Conservation (phyloP, 2,888 invertebrate species). For the Melolontha melolontha region DNA sequence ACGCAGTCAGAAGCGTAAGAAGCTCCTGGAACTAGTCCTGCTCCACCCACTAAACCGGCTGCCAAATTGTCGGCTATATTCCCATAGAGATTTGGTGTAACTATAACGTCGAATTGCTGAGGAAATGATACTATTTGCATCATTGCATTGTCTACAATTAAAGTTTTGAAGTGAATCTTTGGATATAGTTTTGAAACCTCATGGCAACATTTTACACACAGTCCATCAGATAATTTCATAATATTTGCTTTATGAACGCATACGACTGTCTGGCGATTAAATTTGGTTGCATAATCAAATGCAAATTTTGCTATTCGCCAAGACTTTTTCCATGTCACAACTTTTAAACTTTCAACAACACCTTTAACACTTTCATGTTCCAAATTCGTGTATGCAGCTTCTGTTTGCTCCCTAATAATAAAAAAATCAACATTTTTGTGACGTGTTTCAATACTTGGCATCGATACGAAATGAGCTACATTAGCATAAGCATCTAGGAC, state of each 20-base stretch:
- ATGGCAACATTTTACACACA: conserved; percentile 86
- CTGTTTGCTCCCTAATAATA: conserved; percentile 94
- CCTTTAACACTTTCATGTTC: conserved; percentile 90
- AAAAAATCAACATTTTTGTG: conserved; percentile 91
- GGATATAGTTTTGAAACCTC: conserved; percentile 87
- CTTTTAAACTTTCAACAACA: conserved; percentile 93
- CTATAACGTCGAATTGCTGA: conserved; percentile 96
- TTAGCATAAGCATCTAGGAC: conserved; percentile 89
- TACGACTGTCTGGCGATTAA: conserved; percentile 31
- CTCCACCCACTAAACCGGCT: conserved; percentile 94
- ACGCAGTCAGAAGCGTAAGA: conserved; percentile 90
- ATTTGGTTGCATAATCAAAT: conserved; percentile 41
- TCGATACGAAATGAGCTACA: conserved; percentile 90
- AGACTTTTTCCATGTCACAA: conserved; percentile 74
- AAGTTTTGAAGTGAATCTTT: conserved; percentile 88
- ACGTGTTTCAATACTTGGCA: conserved; percentile 87
- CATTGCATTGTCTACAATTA: conserved; percentile 97
- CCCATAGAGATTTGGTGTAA: conserved; percentile 96
- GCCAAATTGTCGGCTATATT: conserved; percentile 95
- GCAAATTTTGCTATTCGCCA: conserved; percentile 44
- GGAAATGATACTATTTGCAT: conserved; percentile 98
- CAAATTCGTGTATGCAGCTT: conserved; percentile 95
- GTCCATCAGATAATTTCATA: conserved; percentile 90
- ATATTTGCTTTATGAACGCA: conserved; percentile 46
- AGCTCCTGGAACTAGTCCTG: conserved; percentile 94